Evolutionary conservation across 2,113 vertebrate species (phyloP).

Genomic region (Notarius lentiginosus): DNA sequence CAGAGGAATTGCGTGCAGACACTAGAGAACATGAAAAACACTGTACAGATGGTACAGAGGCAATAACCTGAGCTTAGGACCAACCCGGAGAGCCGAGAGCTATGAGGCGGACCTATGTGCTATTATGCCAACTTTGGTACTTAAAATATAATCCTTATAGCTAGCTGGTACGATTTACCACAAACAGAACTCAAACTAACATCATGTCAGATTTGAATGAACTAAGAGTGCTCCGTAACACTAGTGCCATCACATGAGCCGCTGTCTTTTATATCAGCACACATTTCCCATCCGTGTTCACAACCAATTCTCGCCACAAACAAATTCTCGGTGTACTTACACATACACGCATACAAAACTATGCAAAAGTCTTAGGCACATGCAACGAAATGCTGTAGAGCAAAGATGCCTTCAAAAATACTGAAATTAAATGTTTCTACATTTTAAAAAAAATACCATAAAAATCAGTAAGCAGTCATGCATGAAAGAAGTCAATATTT

Average conservation of each 20-base stretch:
- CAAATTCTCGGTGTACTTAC: too few species aligned
- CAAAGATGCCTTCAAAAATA: too few species aligned
- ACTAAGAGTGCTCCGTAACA: neutral
- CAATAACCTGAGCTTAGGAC: neutral
- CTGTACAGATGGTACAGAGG: neutral
- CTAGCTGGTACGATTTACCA: neutral
- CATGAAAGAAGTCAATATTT: too few species aligned
- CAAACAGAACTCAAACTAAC: neutral
- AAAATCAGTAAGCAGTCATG: too few species aligned
- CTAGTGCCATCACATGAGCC: neutral
- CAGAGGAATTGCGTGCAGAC: neutral
- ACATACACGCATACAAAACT: too few species aligned
- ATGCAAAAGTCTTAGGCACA: too few species aligned
- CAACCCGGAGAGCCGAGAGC: neutral
- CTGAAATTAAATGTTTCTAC: too few species aligned
- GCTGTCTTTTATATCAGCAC: too few species aligned
- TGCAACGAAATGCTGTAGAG: too few species aligned
- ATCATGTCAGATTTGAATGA: neutral
- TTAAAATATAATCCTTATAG: neutral
- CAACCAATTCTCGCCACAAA: neutral
- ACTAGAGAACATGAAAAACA: neutral
- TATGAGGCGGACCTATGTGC: neutral
- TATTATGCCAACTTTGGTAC: neutral
- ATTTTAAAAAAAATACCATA: too few species aligned
- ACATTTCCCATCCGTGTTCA: neutral